Conservation (phyloP, 1,140 invertebrate genomes). For the Lysiphlebus fabarum region DNA sequence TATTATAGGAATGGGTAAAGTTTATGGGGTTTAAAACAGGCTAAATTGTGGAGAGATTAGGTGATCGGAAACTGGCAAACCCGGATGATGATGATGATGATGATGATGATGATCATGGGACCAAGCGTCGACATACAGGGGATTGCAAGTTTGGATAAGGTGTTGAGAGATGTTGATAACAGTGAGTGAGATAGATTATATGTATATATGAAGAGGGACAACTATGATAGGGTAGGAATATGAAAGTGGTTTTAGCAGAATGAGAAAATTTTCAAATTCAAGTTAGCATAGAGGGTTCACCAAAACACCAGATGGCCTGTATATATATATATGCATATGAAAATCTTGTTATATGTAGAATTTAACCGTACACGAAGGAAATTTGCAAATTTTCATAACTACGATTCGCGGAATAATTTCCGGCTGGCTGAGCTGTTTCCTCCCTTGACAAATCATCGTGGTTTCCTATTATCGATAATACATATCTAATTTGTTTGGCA, state of each 20-base stretch:
- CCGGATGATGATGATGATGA: constrained; percentile 27
- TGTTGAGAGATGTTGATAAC: constrained; percentile 22
- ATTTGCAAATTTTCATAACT: constrained; percentile 50
- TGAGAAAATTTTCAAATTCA: not conserved
- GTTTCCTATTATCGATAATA: constrained; percentile 44
- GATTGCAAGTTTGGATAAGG: constrained; percentile 25
- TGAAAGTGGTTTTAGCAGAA: not conserved
- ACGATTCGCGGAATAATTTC: constrained; percentile 50
- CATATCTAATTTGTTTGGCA: constrained; percentile 5
- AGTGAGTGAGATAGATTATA: constrained; percentile 13
- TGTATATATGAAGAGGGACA: not conserved
- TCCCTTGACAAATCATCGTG: constrained; percentile 51
- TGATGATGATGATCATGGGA: constrained; percentile 22
- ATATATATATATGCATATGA: no score
- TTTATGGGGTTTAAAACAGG: constrained; percentile 44
- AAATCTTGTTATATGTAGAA: no score
- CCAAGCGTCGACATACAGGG: constrained; percentile 20
- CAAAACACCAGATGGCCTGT: constrained; percentile 21
- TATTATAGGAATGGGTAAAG: constrained; percentile 32
- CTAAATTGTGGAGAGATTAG: constrained; percentile 52
- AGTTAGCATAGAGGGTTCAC: constrained; percentile 14
- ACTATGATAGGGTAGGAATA: not conserved
- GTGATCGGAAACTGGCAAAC: constrained; percentile 40
- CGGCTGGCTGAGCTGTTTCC: constrained; percentile 47
- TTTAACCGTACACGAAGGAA: constrained; percentile 30